Evolutionary conservation across 2,888 invertebrate species (phyloP).

Genomic region (Pachydiplax longipennis): DNA sequence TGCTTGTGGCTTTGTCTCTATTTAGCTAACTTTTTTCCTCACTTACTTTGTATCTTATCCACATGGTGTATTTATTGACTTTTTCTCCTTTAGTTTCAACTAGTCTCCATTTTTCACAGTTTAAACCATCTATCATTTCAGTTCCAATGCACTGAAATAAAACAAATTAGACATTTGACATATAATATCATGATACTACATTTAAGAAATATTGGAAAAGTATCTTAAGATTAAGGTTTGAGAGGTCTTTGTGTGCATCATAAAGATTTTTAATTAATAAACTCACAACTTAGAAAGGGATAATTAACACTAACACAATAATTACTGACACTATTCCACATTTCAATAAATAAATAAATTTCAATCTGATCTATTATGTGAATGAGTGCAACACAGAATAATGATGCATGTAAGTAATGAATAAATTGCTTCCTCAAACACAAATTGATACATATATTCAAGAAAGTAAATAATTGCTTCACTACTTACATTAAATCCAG

Average conservation of each 20-base stretch:
- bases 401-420: too few relatives aligned
- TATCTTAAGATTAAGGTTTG: not conserved
- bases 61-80: conserved; percentile 86
- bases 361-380: too few relatives aligned
- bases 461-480: too few relatives aligned
- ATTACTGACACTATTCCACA: too few relatives aligned
- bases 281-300: too few relatives aligned
- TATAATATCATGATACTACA: not conserved
- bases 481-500: conserved; percentile 70
- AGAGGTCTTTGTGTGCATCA: not conserved
- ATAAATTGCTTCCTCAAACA: too few relatives aligned
- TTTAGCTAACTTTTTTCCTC: too few relatives aligned
- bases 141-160: conserved; percentile 63
- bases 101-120: conserved; percentile 81
- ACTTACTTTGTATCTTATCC: conserved; percentile 76
- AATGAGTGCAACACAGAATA: too few relatives aligned
- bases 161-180: conserved; percentile 47
- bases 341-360: too few relatives aligned
- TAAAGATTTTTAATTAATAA: not conserved
- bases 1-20: too few relatives aligned
- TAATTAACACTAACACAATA: too few relatives aligned
- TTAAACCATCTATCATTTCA: conserved; percentile 74
- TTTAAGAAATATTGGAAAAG: not conserved
- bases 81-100: conserved; percentile 76
- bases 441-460: too few relatives aligned